These are phyloP conservation scores for Hippocampus mohnikei DNA, from an alignment of 2,113 vertebrate species.

Conservation along the genomic window DNA sequence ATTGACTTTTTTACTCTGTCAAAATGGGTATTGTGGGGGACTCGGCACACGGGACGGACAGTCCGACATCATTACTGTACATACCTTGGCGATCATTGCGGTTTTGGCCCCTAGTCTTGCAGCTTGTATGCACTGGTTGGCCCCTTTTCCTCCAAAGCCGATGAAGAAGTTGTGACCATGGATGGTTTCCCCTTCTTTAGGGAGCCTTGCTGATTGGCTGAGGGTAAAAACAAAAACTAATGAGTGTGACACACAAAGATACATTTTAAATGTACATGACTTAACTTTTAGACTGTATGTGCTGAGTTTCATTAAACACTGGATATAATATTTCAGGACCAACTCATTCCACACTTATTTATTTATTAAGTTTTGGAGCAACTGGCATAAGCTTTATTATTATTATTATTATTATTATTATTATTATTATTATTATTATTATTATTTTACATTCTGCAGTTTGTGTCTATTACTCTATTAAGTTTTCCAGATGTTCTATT, in stretches of 20 bases:
- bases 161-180: conserved; percentile 91
- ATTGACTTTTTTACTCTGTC: not conserved
- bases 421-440: not conserved
- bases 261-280: not conserved
- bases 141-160: conserved; percentile 96
- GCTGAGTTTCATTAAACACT: not conserved
- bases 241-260: not conserved
- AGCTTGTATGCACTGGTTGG: conserved; percentile 95
- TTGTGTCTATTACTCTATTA: not conserved
- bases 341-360: conserved; percentile 18
- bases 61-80: not conserved
- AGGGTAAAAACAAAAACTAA: conserved; percentile 15
- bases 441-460: not conserved
- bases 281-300: too few species aligned
- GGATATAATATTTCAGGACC: conserved; percentile 13
- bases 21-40: not conserved
- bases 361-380: conserved; percentile 24
- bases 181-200: conserved; percentile 91
- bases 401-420: not conserved
- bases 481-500: too few species aligned
- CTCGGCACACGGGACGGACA: not conserved
- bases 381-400: conserved; percentile 17
- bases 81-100: conserved; percentile 91
- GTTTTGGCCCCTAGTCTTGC: conserved; percentile 86
- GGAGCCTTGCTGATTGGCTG: conserved; percentile 85